phyloP scores from a whole-genome alignment of 2,113 vertebrate genomes.

The Eurypyga helias region DNA sequence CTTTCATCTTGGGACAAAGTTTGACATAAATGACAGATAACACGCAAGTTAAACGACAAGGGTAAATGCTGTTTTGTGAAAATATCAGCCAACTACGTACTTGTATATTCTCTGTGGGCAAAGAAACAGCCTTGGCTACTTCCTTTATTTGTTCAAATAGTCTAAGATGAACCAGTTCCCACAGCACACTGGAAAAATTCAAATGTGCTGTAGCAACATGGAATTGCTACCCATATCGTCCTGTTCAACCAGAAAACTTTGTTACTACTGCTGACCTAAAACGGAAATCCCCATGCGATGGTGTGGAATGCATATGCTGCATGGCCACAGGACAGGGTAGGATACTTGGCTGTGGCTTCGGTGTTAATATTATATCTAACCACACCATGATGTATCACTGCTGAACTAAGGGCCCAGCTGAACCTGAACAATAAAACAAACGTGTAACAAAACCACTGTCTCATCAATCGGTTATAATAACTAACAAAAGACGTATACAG shows the following conservation, averaged over 20 bases:
- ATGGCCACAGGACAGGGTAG: background rate
- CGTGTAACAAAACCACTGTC: background rate
- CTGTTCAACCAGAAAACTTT: background rate
- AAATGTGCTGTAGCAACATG: rapidly evolving
- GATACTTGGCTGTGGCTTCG: background rate
- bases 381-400: background rate
- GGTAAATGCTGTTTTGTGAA: background rate
- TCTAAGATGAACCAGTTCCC: background rate
- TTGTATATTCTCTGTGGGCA: background rate
- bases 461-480: background rate
- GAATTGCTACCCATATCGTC: background rate
- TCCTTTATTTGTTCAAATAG: background rate
- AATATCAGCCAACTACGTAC: background rate
- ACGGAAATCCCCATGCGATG: background rate
- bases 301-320: background rate
- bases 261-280: background rate
- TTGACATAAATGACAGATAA: background rate
- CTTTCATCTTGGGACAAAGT: background rate
- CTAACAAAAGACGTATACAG: background rate
- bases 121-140: background rate
- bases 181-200: background rate
- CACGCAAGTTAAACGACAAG: background rate
- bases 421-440: background rate
- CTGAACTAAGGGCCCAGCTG: background rate
- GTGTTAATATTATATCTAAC: background rate